phyloP scores from a whole-genome alignment of 2,797 vertebrate species.

The Argyrosomus regius region DNA sequence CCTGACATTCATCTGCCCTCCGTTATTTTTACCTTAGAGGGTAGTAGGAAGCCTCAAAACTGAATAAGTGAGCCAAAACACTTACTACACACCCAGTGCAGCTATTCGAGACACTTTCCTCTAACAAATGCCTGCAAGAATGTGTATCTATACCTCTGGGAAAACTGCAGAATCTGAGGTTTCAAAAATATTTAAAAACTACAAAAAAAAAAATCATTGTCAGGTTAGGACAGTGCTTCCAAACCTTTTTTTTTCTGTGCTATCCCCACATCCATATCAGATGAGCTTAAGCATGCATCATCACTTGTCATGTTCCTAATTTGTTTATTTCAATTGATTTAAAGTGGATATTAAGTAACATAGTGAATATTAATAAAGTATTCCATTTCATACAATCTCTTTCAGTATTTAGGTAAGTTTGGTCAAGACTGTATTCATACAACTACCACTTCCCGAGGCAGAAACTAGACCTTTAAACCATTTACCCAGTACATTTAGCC shows the following conservation, averaged over 20 bases:
- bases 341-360: not conserved
- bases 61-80: conserved; percentile 43
- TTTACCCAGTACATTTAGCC: not conserved
- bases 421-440: not conserved
- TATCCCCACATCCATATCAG: not conserved
- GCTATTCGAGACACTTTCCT: conserved; percentile 26
- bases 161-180: conserved; percentile 27
- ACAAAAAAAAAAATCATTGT: conserved; percentile 12
- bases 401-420: not conserved
- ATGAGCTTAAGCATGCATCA: not conserved
- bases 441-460: not conserved
- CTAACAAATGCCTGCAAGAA: conserved; percentile 8
- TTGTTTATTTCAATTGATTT: not conserved
- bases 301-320: not conserved
- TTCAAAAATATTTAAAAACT: conserved; percentile 1
- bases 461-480: not conserved
- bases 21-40: conserved; percentile 12
- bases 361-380: no score
- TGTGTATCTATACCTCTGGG: not conserved
- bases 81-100: conserved; percentile 26
- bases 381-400: not conserved
- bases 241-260: not conserved
- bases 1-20: conserved; percentile 37
- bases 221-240: not conserved
- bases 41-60: conserved; percentile 30